Evolutionary conservation across 1,140 invertebrate genomes (phyloP).

Genomic region (Sinonovacula constricta): DNA sequence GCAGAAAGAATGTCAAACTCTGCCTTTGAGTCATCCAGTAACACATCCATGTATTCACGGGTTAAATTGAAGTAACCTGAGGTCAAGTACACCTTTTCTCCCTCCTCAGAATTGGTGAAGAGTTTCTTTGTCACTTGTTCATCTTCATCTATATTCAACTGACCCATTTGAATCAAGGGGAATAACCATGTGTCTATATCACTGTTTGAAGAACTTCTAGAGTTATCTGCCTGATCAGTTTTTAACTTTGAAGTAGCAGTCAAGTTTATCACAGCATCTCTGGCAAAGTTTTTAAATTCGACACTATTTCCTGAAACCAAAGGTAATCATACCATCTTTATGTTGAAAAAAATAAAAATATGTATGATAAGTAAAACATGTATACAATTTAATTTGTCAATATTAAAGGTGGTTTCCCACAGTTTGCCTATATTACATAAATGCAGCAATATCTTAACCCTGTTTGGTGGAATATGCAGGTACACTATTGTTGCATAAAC

Average conservation of each 20-base stretch:
- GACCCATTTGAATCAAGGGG: constrained; percentile 96
- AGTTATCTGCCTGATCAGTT: background rate
- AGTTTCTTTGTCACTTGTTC: constrained; percentile 87
- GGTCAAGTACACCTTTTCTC: constrained; percentile 85
- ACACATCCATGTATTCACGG: constrained; percentile 88
- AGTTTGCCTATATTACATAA: no score
- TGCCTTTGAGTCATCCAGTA: constrained; percentile 86
- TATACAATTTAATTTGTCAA: no score
- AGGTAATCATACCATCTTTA: background rate
- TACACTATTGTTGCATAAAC: no score
- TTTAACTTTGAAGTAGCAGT: background rate
- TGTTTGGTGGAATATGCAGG: no score
- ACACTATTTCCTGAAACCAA: constrained; percentile 17
- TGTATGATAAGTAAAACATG: no score
- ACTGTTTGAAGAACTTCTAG: background rate
- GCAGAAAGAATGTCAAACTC: constrained; percentile 93
- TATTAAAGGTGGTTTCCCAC: no score
- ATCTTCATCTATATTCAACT: constrained; percentile 91
- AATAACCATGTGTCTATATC: constrained; percentile 91
- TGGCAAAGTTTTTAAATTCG: no score
- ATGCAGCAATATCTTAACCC: no score
- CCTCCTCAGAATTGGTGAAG: constrained; percentile 77
- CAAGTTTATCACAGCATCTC: background rate
- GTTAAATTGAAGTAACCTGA: constrained; percentile 99
- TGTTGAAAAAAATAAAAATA: background rate